These are phyloP conservation scores for Diuraphis noxia DNA, from an alignment of 1,140 invertebrate genomes.

Conservation along the genomic window DNA sequence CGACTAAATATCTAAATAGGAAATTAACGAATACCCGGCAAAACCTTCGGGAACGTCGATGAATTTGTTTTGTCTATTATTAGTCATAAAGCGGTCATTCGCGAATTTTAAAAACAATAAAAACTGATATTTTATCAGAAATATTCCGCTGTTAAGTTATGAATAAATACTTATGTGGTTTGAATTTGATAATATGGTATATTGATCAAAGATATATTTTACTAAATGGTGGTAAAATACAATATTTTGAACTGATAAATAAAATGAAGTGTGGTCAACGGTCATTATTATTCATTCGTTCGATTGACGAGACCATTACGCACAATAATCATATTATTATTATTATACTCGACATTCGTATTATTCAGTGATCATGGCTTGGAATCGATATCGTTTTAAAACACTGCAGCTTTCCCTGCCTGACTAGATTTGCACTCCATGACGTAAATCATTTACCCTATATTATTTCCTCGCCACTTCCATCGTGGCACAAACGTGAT, in stretches of 20 bases:
- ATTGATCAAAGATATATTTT: no score
- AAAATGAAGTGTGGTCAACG: no score
- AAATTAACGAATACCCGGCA: not conserved
- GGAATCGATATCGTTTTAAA: not conserved
- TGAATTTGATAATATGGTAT: no score
- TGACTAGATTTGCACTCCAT: not conserved
- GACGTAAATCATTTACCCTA: not conserved
- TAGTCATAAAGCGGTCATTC: no score
- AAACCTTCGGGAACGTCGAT: not conserved
- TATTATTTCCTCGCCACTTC: not conserved
- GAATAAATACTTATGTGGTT: no score
- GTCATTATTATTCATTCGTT: no score
- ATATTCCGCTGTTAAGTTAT: no score
- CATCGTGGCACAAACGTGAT: slow-evolving; percentile 12
- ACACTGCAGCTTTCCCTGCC: not conserved
- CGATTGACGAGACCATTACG: not conserved
- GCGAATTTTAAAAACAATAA: not conserved
- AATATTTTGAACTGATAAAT: not conserved
- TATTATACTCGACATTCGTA: not conserved
- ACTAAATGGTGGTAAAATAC: not conserved
- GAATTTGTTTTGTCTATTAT: no score
- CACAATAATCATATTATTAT: no score
- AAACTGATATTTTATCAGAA: no score
- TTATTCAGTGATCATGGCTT: not conserved
- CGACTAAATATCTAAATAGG: not conserved